Evolutionary conservation across 2,888 invertebrate genomes (phyloP).

Genomic region (Drosophila rubida): DNA sequence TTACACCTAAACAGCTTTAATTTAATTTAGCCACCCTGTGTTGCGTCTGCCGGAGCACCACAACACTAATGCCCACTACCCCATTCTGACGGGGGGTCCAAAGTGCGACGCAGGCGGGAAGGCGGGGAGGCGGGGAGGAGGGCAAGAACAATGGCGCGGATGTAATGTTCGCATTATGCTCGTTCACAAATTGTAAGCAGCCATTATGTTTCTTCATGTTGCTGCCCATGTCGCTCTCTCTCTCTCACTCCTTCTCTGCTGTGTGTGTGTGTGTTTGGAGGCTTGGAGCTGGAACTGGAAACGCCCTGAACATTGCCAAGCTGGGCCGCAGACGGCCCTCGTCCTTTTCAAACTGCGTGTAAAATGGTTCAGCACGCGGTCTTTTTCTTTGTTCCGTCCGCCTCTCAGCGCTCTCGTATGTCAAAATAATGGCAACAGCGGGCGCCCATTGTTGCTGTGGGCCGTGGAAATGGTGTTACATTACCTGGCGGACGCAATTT

Average conservation of each 20-base stretch:
- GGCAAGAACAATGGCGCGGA: slow-evolving; percentile 78
- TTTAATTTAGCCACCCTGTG: slow-evolving; percentile 69
- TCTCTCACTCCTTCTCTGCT: slow-evolving; percentile 3
- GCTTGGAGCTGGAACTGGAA: slow-evolving; percentile 25
- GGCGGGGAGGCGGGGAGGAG: background rate
- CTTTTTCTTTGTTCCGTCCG: slow-evolving; percentile 56
- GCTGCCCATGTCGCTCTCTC: slow-evolving; percentile 44
- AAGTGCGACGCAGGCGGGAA: too few species aligned
- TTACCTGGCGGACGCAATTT: slow-evolving; percentile 29
- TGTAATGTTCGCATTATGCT: slow-evolving; percentile 81
- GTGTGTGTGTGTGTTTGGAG: slow-evolving; percentile 37
- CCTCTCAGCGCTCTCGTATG: slow-evolving; percentile 60
- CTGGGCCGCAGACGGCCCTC: slow-evolving; percentile 22
- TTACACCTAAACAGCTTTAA: slow-evolving; percentile 81
- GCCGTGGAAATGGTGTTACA: slow-evolving; percentile 37
- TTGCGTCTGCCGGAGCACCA: slow-evolving; percentile 33
- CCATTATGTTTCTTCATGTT: slow-evolving; percentile 81
- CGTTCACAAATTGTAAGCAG: slow-evolving; percentile 82
- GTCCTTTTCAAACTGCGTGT: slow-evolving; percentile 44
- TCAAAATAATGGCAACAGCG: slow-evolving; percentile 70
- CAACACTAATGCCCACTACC: background rate
- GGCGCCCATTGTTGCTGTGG: slow-evolving; percentile 33
- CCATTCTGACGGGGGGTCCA: slow-evolving; percentile 3
- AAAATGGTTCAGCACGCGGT: slow-evolving; percentile 53
- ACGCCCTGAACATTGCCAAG: slow-evolving; percentile 42